Evolutionary conservation across 2,888 invertebrate genomes (phyloP).

Genomic region (Cerastis leucographa): DNA sequence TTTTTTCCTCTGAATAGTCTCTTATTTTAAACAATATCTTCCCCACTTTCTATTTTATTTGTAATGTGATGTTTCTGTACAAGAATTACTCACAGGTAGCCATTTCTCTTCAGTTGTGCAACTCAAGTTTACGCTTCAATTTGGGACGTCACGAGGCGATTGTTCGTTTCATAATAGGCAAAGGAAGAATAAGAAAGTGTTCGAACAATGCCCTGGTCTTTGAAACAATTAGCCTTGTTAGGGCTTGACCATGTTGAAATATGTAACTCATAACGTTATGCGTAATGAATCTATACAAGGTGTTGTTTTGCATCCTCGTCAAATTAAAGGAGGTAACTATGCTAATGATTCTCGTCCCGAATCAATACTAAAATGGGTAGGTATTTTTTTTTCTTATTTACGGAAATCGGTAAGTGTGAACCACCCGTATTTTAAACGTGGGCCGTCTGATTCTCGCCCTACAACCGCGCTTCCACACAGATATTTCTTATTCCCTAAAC

Average conservation of each 20-base stretch:
- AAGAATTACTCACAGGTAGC: slow-evolving; percentile 36
- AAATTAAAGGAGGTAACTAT: no score
- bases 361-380: no score
- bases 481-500: no score
- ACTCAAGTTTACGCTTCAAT: slow-evolving; percentile 50
- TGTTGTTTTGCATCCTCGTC: no score
- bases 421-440: no score
- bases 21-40: slow-evolving; percentile 27
- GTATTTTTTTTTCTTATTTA: no score
- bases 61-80: slow-evolving; percentile 28
- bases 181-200: slow-evolving; percentile 62
- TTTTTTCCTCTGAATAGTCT: neutral
- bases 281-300: neutral
- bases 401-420: no score
- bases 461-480: no score
- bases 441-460: no score
- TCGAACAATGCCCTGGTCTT: slow-evolving; percentile 50
- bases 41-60: slow-evolving; percentile 43
- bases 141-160: slow-evolving; percentile 60
- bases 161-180: slow-evolving; percentile 65
- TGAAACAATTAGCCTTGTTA: slow-evolving; percentile 27
- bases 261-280: neutral
- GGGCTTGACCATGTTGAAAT: slow-evolving; percentile 24
- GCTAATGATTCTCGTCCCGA: no score
- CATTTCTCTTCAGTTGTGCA: slow-evolving; percentile 64